These are phyloP conservation scores for Creontiades dilutus DNA, from an alignment of 2,888 invertebrate species.

Conservation along the genomic window DNA sequence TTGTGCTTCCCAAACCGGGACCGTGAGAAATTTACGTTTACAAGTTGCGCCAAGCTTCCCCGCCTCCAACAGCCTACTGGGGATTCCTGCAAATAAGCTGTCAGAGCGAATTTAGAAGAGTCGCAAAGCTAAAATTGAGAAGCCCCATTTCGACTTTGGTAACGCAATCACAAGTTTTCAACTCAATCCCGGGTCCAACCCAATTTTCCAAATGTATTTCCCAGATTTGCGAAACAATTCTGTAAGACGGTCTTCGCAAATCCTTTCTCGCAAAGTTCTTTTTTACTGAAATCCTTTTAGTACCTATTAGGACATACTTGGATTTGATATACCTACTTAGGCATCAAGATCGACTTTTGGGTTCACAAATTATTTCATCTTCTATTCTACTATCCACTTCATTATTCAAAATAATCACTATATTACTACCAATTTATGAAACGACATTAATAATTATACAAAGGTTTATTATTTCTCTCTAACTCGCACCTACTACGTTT, in stretches of 20 bases:
- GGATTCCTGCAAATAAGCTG: slow-evolving; percentile 57
- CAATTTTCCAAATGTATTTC: slow-evolving; percentile 60
- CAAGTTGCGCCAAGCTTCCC: slow-evolving; percentile 26
- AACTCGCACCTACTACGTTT: no score
- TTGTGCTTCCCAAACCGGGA: background rate
- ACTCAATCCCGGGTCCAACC: slow-evolving; percentile 58
- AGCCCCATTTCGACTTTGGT: slow-evolving; percentile 53
- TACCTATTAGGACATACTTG: no score
- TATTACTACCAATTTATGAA: no score
- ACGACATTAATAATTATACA: no score
- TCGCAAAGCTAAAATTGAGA: slow-evolving; percentile 61
- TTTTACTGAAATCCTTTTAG: no score
- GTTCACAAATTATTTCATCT: no score
- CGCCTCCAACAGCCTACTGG: background rate
- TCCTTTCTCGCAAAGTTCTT: background rate
- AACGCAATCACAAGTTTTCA: slow-evolving; percentile 63
- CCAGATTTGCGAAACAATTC: slow-evolving; percentile 39
- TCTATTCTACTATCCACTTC: no score
- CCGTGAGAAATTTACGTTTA: slow-evolving; percentile 45
- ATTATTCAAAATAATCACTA: no score
- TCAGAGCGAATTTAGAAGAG: slow-evolving; percentile 55
- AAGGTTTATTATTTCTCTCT: no score
- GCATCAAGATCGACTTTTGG: no score
- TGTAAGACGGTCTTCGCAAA: background rate
- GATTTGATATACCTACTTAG: no score